phyloP scores from a whole-genome alignment of 2,888 invertebrate genomes.

The Hemithea aestivaria region DNA sequence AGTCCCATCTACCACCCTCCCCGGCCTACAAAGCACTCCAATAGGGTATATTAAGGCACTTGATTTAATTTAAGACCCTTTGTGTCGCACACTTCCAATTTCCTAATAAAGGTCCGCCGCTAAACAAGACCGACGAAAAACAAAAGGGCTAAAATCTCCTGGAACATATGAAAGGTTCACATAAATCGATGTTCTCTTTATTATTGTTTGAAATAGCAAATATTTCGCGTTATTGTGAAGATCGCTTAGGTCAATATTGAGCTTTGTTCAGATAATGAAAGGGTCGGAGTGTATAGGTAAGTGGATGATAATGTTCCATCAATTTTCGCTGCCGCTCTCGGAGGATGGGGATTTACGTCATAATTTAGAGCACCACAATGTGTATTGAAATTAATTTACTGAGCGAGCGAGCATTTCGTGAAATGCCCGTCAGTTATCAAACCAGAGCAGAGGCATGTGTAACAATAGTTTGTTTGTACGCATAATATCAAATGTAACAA shows the following conservation, averaged over 20 bases:
- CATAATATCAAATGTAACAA: constrained; percentile 18
- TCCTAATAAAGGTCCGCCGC: constrained; percentile 58
- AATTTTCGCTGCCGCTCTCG: constrained; percentile 16
- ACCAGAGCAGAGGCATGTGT: background rate
- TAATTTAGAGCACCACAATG: constrained; percentile 13
- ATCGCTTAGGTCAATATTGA: constrained; percentile 30
- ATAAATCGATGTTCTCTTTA: constrained; percentile 53
- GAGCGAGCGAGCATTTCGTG: constrained; percentile 1
- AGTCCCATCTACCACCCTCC: constrained; percentile 35
- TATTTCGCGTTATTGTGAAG: constrained; percentile 36
- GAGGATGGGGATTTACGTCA: constrained; percentile 14
- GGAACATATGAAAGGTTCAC: constrained; percentile 46
- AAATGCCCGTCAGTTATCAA: constrained; percentile 1
- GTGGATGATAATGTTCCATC: constrained; percentile 25
- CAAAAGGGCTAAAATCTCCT: constrained; percentile 48
- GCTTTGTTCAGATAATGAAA: constrained; percentile 33
- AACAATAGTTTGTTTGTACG: background rate
- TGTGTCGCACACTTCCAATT: constrained; percentile 65
- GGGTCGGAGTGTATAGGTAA: constrained; percentile 23
- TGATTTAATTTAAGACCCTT: constrained; percentile 72
- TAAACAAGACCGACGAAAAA: constrained; percentile 53
- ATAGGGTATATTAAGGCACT: constrained; percentile 58
- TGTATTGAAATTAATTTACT: constrained; percentile 6
- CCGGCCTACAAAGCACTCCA: constrained; percentile 47
- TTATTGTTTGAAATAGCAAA: constrained; percentile 54